Evolutionary conservation across 1,140 invertebrate genomes (phyloP), one percentile per base, ranked within the genome.

Genomic region (Pinna nobilis): DNA sequence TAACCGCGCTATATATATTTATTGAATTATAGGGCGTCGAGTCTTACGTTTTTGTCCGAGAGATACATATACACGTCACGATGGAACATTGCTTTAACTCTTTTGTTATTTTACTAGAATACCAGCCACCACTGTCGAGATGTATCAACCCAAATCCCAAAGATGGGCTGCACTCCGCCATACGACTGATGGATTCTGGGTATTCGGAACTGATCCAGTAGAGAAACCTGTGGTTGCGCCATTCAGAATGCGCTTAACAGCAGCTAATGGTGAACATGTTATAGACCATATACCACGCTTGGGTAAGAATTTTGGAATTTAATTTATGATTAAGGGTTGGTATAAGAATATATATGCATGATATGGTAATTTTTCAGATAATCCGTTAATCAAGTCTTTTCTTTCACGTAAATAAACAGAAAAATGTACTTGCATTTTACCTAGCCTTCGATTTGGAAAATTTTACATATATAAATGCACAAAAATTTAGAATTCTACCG

Each of bases 101-200:
- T n/a, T n/a, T n/a, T 59, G 13, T 53, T 33, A 5, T 67, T 18
- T 9, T 15, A 39, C 25, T 67, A 85, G 83, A 67, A 71, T 85
- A 9, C 82, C 83, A 47, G 74, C 80, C 0, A 82, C 80, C 9
- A n/a, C 41, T n/a, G 55, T 85, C 7, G 51, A 76, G 37, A 68
- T 83, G 39, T 72, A 75, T 20, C 77, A 80, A 49, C 71, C 75
- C 20, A 64, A 67, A 13, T 28, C 32, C 11, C 41, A 74, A 13
- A 39, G 15, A n/a, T 83, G 79, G 79, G 47, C 69, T 5, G 30
- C 41, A 1, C 57, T 82, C 44, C 64, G 30, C 5, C 78, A 83
- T 32, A 78, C 76, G 4, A 11, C 60, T 28, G 84, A 85, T 61
- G 82, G 81, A 9, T 81, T 79, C 70, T 82, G 82, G 82, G 23